A percentile compares a stretch with the other conserved stretches of the same genome.
These are phyloP conservation scores for Zoanthus sociatus DNA, from an alignment of 92 coral and sea anemone species.

Conservation along the genomic window DNA sequence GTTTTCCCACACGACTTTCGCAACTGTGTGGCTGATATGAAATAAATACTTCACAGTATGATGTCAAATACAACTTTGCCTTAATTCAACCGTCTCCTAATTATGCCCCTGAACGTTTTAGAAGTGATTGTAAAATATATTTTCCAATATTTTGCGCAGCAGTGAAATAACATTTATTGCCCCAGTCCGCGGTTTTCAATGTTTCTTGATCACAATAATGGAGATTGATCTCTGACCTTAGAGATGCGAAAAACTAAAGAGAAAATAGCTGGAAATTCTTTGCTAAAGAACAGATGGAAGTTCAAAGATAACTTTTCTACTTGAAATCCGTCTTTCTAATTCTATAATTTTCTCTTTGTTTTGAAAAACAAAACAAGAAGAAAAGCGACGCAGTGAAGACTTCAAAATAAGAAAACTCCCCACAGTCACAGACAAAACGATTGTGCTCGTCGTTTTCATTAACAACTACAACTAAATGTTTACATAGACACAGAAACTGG, in stretches of 20 bases:
- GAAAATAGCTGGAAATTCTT: background rate
- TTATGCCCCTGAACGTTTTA: conserved; percentile 36
- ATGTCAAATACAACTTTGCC: conserved; percentile 18
- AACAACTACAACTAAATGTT: conserved; percentile 21
- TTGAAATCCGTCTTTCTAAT: background rate
- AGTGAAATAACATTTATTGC: conserved; percentile 10
- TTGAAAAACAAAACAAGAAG: conserved; percentile 12
- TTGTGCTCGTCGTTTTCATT: conserved; percentile 17
- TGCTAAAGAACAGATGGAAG: background rate
- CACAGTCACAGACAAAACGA: conserved; percentile 42
- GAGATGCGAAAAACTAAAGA: background rate
- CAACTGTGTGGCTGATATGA: conserved; percentile 36
- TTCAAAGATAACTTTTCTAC: background rate
- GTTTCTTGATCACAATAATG: too few species aligned
- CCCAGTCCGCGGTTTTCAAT: background rate
- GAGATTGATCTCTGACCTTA: background rate
- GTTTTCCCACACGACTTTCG: conserved; percentile 6
- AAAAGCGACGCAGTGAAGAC: conserved; percentile 10
- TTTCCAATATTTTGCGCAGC: conserved; percentile 6
- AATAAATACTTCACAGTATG: conserved; percentile 50
- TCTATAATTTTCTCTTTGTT: background rate
- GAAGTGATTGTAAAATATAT: conserved; percentile 49
- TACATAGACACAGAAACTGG: conserved; percentile 15
- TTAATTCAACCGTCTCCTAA: conserved; percentile 33
- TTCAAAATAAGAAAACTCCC: conserved; percentile 29